Conservation (phyloP, 2,888 invertebrate species). For the Asteroscopus sphinx region DNA sequence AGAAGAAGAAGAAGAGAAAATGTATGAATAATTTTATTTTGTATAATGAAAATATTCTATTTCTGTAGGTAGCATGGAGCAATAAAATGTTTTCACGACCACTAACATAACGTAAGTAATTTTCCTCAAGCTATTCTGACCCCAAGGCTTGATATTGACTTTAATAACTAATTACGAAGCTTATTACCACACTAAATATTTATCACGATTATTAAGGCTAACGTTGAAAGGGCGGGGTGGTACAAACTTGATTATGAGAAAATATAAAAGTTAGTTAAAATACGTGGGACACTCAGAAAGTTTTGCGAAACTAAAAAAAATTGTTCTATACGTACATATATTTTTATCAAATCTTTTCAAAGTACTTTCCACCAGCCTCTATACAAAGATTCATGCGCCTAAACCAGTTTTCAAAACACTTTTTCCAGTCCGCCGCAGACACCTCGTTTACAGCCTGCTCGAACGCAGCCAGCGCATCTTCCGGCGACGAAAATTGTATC, state of each 20-base stretch:
- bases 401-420: no score
- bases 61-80: not conserved
- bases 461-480: no score
- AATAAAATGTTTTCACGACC: conserved; percentile 11
- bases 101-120: conserved; percentile 2
- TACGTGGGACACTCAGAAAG: no score
- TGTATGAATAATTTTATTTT: not conserved
- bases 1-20: no score
- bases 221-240: conserved; percentile 26
- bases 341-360: no score
- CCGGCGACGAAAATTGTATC: no score
- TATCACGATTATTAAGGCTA: conserved; percentile 34
- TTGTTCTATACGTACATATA: no score
- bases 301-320: no score
- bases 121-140: conserved; percentile 8
- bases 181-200: conserved; percentile 43
- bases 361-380: no score
- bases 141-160: conserved; percentile 32
- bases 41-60: not conserved
- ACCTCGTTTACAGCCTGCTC: no score
- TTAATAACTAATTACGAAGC: conserved; percentile 42
- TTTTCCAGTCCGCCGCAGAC: no score
- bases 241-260: conserved; percentile 25
- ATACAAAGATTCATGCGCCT: no score
- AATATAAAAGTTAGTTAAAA: conserved; percentile 31